Conservation (phyloP, 2,888 invertebrate genomes). For the Shargacucullia verbasci region DNA sequence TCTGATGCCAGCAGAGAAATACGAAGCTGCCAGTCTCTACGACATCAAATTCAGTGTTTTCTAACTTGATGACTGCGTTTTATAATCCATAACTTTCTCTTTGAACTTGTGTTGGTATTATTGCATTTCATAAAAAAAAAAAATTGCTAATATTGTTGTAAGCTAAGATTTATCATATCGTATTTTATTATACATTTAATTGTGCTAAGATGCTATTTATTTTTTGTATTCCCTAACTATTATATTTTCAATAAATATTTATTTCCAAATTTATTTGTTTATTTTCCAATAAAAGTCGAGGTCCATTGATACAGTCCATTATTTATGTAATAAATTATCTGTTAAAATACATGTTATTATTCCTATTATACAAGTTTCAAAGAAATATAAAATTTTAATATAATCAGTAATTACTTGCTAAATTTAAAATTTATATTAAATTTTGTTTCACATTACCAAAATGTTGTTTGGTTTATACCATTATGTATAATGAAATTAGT, state of each 20-base stretch:
- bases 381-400: constrained; percentile 13
- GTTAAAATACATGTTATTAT: constrained; percentile 35
- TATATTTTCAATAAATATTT: constrained; percentile 74
- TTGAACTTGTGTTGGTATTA: constrained; percentile 44
- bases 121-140: constrained; percentile 55
- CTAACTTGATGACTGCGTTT: constrained; percentile 23
- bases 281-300: constrained; percentile 41
- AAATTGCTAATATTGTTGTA: constrained; percentile 54
- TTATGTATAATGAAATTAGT: no score
- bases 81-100: constrained; percentile 26
- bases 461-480: constrained; percentile 5
- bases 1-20: constrained; percentile 86
- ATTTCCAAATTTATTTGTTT: constrained; percentile 61
- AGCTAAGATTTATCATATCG: constrained; percentile 60
- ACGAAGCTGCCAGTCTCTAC: constrained; percentile 76
- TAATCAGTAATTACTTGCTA: constrained; percentile 10
- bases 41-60: constrained; percentile 35
- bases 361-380: constrained; percentile 32
- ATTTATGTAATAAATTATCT: constrained; percentile 55
- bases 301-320: constrained; percentile 38
- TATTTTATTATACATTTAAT: constrained; percentile 57
- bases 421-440: constrained; percentile 16
- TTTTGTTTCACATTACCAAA: constrained; percentile 16
- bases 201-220: constrained; percentile 78
- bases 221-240: constrained; percentile 75